Percentiles rank a stretch among this genome's conserved stretches.
Conservation (phyloP, 2,113 vertebrate species). For the Lagopus leucura region DNA sequence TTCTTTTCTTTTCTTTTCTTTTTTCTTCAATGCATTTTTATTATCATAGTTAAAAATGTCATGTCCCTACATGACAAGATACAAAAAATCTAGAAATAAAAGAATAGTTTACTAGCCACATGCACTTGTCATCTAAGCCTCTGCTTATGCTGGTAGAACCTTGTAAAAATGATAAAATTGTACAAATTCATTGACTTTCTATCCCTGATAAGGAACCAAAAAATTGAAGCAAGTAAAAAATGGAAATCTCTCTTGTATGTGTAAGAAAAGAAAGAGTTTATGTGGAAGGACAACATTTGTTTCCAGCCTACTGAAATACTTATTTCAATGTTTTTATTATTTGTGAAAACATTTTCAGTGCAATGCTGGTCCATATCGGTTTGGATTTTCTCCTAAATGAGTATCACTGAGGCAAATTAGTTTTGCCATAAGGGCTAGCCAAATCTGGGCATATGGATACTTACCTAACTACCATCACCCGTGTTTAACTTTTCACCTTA, state of each 20-base stretch:
- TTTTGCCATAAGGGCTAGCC: neutral
- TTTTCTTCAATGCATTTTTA: neutral
- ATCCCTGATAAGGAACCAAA: neutral
- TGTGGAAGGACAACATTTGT: neutral
- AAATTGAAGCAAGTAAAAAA: neutral
- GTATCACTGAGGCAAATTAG: conserved; percentile 67
- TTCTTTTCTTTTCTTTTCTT: neutral
- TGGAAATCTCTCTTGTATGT: neutral
- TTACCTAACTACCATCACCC: neutral
- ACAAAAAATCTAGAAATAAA: neutral
- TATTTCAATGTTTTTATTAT: conserved; percentile 45
- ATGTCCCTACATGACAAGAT: accelerated
- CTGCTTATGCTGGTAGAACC: neutral
- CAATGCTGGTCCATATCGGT: conserved; percentile 56
- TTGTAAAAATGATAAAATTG: neutral
- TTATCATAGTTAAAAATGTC: neutral
- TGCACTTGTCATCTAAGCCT: neutral
- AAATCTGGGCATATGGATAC: conserved; percentile 5
- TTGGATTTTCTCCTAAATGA: conserved; percentile 65
- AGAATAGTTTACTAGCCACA: neutral
- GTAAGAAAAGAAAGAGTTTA: neutral
- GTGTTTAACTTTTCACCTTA: neutral
- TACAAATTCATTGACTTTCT: neutral
- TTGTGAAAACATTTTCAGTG: conserved; percentile 3
- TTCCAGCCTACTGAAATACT: conserved; percentile 12